Evolutionary conservation across 2,888 invertebrate species (phyloP).

Genomic region (Stenodema calcarata): DNA sequence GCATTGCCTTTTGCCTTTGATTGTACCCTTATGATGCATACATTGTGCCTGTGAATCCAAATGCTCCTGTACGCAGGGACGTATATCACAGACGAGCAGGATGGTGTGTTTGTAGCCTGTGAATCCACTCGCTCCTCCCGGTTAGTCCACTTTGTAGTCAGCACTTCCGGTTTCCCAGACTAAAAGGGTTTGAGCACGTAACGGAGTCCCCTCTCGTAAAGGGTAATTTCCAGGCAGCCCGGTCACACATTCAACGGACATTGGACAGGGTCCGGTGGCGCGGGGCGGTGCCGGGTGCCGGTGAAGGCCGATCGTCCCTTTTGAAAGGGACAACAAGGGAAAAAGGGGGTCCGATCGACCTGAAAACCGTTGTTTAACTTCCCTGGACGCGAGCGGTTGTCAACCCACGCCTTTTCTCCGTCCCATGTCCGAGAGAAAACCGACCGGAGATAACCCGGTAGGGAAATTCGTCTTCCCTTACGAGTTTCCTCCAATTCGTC

Average conservation of each 20-base stretch:
- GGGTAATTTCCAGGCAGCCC: background rate
- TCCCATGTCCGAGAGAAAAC: background rate
- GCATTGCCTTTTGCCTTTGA: too few species aligned
- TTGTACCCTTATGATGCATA: too few species aligned
- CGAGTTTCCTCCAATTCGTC: background rate
- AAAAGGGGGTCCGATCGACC: conserved; percentile 26
- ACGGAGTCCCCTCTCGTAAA: background rate
- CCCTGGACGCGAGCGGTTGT: background rate
- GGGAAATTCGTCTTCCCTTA: background rate
- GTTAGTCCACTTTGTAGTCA: background rate
- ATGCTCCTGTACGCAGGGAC: too few species aligned
- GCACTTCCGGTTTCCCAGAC: background rate
- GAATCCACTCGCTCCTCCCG: background rate
- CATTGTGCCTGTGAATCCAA: too few species aligned
- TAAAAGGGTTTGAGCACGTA: background rate
- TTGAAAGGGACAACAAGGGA: background rate
- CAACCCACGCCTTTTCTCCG: background rate
- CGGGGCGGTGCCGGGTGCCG: background rate
- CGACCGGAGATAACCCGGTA: background rate
- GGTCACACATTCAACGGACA: background rate
- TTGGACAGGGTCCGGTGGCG: background rate
- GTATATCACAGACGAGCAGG: too few species aligned
- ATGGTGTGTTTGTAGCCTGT: background rate
- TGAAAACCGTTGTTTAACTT: conserved; percentile 38
- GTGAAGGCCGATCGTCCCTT: background rate